Evolutionary conservation across 64 coral and sea anemone species (phyloP).

Genomic region (Dendrophyllia cribrosa): DNA sequence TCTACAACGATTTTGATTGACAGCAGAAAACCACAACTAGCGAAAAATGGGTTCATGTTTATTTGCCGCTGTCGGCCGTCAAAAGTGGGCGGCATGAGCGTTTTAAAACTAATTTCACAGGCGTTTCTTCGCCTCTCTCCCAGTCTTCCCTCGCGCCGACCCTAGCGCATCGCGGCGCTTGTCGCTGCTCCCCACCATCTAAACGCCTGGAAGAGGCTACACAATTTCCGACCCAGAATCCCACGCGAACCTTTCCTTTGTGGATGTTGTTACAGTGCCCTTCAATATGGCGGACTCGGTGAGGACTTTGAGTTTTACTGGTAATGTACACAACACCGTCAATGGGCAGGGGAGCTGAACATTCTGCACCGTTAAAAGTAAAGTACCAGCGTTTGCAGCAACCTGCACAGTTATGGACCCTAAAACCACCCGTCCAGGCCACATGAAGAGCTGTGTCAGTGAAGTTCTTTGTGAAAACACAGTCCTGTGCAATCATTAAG

Average conservation of each 20-base stretch:
- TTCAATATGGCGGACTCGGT: constrained; percentile 29
- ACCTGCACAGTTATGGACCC: not conserved
- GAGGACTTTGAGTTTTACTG: not conserved
- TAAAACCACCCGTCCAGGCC: constrained; percentile 9
- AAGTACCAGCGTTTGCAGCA: constrained; percentile 50
- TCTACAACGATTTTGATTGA: too few relatives aligned
- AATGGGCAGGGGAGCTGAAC: not conserved
- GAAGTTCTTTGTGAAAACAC: constrained; percentile 28
- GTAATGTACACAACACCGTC: not conserved
- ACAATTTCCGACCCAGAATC: constrained; percentile 55
- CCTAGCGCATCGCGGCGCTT: too few relatives aligned
- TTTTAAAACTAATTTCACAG: too few relatives aligned
- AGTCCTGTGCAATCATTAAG: constrained; percentile 3
- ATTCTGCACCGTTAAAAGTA: constrained; percentile 25
- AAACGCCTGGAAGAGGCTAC: too few relatives aligned
- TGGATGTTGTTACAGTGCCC: constrained; percentile 45
- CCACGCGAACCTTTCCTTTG: constrained; percentile 41
- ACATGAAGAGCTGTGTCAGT: constrained; percentile 15
- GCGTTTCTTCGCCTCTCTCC: too few relatives aligned
- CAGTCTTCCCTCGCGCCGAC: too few relatives aligned
- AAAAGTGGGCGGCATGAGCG: too few relatives aligned
- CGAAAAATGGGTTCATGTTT: too few relatives aligned
- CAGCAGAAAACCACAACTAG: too few relatives aligned
- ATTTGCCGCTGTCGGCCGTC: too few relatives aligned
- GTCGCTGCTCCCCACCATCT: too few relatives aligned